A percentile compares a stretch with the other conserved stretches of the same genome.
These are phyloP conservation scores for Cerceris rybyensis DNA, from an alignment of 2,888 invertebrate genomes.

Conservation along the genomic window DNA sequence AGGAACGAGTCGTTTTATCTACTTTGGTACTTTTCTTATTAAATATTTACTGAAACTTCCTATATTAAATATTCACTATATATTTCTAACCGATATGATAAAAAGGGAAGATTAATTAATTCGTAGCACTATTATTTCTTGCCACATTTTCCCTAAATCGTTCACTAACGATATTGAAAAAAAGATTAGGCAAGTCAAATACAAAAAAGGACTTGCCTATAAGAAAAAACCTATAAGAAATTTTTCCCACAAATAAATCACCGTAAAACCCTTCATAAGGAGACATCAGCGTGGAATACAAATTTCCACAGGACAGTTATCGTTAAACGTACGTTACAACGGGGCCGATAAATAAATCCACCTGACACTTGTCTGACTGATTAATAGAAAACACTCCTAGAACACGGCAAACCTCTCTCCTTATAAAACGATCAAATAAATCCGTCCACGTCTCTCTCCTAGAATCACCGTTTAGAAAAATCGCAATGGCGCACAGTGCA, in stretches of 20 bases:
- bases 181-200: background rate
- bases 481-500: background rate
- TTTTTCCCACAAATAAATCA: slow-evolving; percentile 15
- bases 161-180: background rate
- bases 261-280: background rate
- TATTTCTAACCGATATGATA: too few species aligned
- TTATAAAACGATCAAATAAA: slow-evolving; percentile 12
- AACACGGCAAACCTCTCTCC: background rate
- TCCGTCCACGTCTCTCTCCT: background rate
- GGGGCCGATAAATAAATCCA: slow-evolving; percentile 42
- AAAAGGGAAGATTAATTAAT: too few species aligned
- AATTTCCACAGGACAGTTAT: slow-evolving; percentile 15
- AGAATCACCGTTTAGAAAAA: background rate
- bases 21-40: too few species aligned
- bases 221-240: background rate
- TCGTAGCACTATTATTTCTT: too few species aligned
- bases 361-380: slow-evolving; percentile 5
- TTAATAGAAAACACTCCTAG: slow-evolving; percentile 7
- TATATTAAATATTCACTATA: too few species aligned
- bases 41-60: too few species aligned
- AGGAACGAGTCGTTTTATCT: too few species aligned
- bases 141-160: too few species aligned
- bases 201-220: background rate
- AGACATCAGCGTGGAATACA: slow-evolving; percentile 4
- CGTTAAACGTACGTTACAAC: slow-evolving; percentile 10